Conservation (phyloP, 2,113 vertebrate species). For the Rallus limicola region DNA sequence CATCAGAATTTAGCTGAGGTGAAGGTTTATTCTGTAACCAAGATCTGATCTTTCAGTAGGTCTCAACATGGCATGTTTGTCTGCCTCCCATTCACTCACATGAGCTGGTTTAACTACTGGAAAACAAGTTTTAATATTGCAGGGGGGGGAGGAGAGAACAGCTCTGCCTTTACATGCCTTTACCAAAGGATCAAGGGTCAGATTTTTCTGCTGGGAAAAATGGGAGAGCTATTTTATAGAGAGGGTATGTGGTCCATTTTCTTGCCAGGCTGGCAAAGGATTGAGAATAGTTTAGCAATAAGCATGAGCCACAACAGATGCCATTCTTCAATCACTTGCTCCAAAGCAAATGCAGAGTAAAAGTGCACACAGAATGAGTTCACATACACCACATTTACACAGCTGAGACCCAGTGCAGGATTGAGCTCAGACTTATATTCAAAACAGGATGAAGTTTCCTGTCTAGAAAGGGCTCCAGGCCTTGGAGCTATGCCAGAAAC, state of each 20-base stretch:
- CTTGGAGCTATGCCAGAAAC: slow-evolving; percentile 6
- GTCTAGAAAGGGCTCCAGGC: slow-evolving; percentile 9
- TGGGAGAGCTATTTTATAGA: neutral
- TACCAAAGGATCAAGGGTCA: neutral
- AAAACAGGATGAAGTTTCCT: slow-evolving; percentile 29
- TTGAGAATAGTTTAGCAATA: neutral
- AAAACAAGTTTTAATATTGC: neutral
- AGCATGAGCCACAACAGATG: neutral
- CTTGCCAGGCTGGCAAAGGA: neutral
- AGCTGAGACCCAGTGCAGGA: neutral
- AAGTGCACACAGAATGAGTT: neutral
- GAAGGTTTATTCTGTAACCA: neutral
- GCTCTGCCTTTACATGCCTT: neutral
- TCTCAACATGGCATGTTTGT: neutral
- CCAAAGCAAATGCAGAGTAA: neutral
- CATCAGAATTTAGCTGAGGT: neutral
- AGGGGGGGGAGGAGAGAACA: rapidly evolving
- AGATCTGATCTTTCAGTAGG: neutral
- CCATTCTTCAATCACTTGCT: neutral
- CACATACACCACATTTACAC: neutral
- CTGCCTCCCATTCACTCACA: neutral
- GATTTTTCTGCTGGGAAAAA: neutral
- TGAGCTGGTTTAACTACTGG: neutral
- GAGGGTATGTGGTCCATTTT: neutral
- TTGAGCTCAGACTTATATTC: neutral